Conservation (phyloP, 2,888 invertebrate genomes). For the Quadroppia sp. region DNA sequence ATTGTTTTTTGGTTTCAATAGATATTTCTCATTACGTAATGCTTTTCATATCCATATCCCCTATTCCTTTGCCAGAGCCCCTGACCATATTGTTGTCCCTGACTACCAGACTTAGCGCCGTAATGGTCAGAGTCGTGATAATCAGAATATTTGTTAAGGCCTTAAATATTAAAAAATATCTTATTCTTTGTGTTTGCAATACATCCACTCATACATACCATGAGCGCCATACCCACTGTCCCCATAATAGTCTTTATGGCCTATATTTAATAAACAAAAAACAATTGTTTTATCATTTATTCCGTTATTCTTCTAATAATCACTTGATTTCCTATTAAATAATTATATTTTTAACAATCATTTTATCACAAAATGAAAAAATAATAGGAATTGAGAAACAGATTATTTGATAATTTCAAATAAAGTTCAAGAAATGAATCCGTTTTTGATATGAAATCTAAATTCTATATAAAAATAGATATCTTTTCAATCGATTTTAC, state of each 20-base stretch:
- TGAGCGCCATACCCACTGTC: slow-evolving; percentile 40
- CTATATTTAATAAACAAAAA: slow-evolving; percentile 11
- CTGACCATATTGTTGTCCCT: slow-evolving; percentile 38
- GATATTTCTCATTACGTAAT: not conserved
- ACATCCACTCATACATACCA: slow-evolving; percentile 12
- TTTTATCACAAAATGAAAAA: too few species aligned
- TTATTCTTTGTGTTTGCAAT: not conserved
- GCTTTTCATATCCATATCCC: slow-evolving; percentile 44
- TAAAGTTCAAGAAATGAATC: too few species aligned
- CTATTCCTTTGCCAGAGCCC: slow-evolving; percentile 39
- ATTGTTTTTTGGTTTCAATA: too few species aligned
- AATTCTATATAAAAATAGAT: too few species aligned
- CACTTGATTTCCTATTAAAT: too few species aligned
- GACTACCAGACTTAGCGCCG: slow-evolving; percentile 37
- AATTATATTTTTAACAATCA: too few species aligned
- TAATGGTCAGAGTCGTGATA: slow-evolving; percentile 30
- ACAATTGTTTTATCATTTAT: not conserved
- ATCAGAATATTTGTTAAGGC: slow-evolving; percentile 38
- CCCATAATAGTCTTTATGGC: slow-evolving; percentile 42
- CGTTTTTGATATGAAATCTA: too few species aligned
- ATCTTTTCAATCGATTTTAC: too few species aligned
- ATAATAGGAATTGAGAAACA: too few species aligned
- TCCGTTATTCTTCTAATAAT: not conserved
- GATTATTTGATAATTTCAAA: too few species aligned
- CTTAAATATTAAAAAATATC: slow-evolving; percentile 5